phyloP scores from a whole-genome alignment of 2,888 invertebrate genomes.

The Mesorhabditis belari region DNA sequence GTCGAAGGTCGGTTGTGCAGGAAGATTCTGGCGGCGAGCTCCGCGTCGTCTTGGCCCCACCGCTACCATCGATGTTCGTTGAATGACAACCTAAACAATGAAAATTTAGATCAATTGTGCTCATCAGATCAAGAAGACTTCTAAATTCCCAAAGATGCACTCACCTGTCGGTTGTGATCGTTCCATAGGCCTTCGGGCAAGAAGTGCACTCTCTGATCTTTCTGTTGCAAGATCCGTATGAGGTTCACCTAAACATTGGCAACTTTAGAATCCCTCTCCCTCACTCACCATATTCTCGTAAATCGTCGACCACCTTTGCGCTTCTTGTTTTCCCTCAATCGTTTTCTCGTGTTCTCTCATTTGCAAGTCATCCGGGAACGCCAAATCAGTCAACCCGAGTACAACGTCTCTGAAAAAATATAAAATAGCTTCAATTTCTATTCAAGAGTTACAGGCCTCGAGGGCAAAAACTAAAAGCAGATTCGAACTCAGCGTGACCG shows the following conservation, averaged over 20 bases:
- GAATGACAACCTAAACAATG: neutral
- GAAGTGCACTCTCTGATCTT: constrained; percentile 76
- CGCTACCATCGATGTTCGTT: neutral
- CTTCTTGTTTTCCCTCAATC: constrained; percentile 2
- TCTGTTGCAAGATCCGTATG: constrained; percentile 73
- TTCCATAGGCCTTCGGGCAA: constrained; percentile 69
- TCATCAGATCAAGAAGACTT: too few relatives aligned
- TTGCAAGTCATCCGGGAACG: constrained; percentile 64
- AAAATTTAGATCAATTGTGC: neutral
- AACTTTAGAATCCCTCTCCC: neutral
- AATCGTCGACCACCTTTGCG: neutral
- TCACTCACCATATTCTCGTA: neutral
- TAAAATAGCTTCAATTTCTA: neutral
- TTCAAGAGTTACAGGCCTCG: neutral
- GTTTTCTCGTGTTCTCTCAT: neutral
- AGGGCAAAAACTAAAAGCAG: neutral
- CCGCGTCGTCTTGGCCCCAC: neutral
- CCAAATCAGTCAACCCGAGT: constrained; percentile 76
- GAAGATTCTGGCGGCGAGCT: neutral
- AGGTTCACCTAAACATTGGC: constrained; percentile 61
- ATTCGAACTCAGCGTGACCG: neutral
- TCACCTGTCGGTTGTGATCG: constrained; percentile 21
- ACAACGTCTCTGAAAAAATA: constrained; percentile 62
- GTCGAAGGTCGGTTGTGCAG: neutral
- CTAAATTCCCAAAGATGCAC: neutral